Evolutionary conservation across 2,888 invertebrate species (phyloP), one percentile per base, ranked within the genome.

Genomic region (Magallana nippona): DNA sequence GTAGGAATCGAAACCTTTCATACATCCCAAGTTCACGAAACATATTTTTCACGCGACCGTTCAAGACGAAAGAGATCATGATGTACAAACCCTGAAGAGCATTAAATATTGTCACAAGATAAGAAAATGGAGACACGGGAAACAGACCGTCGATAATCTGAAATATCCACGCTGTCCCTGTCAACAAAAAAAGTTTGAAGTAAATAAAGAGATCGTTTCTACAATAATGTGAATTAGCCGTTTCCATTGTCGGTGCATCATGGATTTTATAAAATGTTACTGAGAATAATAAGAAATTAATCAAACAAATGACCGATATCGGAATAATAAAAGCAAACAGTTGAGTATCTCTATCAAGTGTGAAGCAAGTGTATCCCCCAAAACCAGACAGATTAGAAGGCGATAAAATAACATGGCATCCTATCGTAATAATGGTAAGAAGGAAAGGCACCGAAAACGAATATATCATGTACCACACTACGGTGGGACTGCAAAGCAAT

Each of bases 181-280:
- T 71, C 32, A 71, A 22, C 11, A 71, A 19, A 71, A 71, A 71
- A 10, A 71, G 32, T 22, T 71, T 71, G 15, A 71, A 15, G 32
- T 71, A 71, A 27, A 71, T 71, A 11, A 8, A 22, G 32, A 71
- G 27, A 71, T 71, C 27, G 27, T 71, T 71, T 27, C 71, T 22
- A 27, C 71, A 71, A 3, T 71, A 71, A 3, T 71, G 71, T 0
- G 71, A 27, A 71, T 71, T 44, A 44, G 44, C 44, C 44, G 44
- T 71, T 27, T 71, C 71, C 22, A 71, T 27, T 2, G 71, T 71
- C 15, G 71, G 71, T 2, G 71, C 71, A 71, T 15, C 32, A 32
- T 71, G 71, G 27, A 71, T 71, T 71, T 71, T 71, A 32, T 71
- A 27, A 32, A 71, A 71, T 13, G 71, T 71, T 32, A 27, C 27